Conservation (phyloP, 2,113 vertebrate species). For the Clarias macrocephalus region DNA sequence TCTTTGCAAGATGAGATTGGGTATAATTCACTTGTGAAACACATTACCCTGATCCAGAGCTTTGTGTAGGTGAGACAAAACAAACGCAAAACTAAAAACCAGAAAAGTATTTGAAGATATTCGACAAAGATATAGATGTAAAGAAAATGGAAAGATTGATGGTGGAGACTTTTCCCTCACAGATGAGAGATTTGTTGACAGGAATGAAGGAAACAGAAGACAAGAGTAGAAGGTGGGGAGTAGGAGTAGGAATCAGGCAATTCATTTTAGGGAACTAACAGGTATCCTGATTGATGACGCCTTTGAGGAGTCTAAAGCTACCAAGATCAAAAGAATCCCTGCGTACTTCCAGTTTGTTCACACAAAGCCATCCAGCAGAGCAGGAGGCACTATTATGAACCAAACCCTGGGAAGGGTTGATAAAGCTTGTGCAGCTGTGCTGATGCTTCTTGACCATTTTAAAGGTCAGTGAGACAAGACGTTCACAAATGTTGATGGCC, state of each 20-base stretch:
- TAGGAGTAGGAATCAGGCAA: slow-evolving; percentile 16
- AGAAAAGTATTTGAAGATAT: slow-evolving; percentile 12
- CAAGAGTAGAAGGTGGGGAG: slow-evolving; percentile 25
- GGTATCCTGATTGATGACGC: slow-evolving; percentile 19
- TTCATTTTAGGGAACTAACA: slow-evolving; percentile 38
- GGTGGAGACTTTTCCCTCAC: slow-evolving; percentile 25
- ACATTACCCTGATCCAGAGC: slow-evolving; percentile 23
- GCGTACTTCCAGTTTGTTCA: slow-evolving; percentile 33
- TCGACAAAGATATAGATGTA: background rate
- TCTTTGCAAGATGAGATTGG: slow-evolving; percentile 35
- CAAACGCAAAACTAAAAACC: slow-evolving; percentile 35
- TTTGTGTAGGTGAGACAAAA: slow-evolving; percentile 32
- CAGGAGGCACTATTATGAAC: background rate
- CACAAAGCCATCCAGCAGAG: slow-evolving; percentile 14
- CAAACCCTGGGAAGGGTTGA: slow-evolving; percentile 9
- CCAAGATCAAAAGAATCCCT: slow-evolving; percentile 29
- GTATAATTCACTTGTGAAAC: background rate
- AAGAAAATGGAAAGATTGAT: slow-evolving; percentile 34
- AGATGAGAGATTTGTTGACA: slow-evolving; percentile 32
- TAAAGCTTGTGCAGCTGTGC: slow-evolving; percentile 13
- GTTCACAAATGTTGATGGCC: slow-evolving; percentile 3
- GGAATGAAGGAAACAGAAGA: slow-evolving; percentile 27
- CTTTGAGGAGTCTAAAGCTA: slow-evolving; percentile 22
- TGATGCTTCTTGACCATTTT: slow-evolving; percentile 17
- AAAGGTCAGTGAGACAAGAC: slow-evolving; percentile 26